Conservation (phyloP, 2,113 vertebrate species). For the Telmatochromis sp. region DNA sequence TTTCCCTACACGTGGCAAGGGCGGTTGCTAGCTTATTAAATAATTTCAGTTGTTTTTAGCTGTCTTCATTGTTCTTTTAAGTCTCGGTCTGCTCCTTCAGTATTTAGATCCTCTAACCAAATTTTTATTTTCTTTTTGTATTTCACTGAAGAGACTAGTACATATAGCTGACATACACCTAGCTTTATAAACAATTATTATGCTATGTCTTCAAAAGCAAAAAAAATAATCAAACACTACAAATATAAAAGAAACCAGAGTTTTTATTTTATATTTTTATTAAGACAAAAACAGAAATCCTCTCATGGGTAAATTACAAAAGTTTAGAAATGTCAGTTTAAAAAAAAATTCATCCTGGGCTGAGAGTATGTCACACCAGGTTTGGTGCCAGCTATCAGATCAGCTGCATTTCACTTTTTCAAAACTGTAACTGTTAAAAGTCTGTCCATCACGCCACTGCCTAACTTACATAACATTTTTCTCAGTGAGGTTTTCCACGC, state of each 20-base stretch:
- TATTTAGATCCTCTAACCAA: neutral
- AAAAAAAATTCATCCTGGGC: neutral
- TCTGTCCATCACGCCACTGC: neutral
- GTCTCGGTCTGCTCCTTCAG: neutral
- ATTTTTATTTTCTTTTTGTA: neutral
- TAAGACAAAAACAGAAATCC: neutral
- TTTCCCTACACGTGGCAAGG: neutral
- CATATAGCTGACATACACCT: neutral
- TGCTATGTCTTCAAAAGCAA: neutral
- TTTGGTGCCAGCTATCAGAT: neutral
- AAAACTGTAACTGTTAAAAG: neutral
- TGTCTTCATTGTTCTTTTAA: neutral
- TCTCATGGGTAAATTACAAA: constrained; percentile 2
- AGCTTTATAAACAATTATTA: neutral
- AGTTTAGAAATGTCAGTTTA: neutral
- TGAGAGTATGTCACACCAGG: neutral
- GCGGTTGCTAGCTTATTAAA: neutral
- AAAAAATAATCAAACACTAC: neutral
- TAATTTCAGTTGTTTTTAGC: neutral
- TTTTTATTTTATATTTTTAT: constrained; percentile 14
- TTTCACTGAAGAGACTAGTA: neutral
- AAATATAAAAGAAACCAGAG: neutral
- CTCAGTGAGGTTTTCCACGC: neutral
- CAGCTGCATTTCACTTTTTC: neutral
- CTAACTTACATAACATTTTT: constrained; percentile 17